phyloP scores from a whole-genome alignment of 2,888 invertebrate species.

The Eulithis testata region DNA sequence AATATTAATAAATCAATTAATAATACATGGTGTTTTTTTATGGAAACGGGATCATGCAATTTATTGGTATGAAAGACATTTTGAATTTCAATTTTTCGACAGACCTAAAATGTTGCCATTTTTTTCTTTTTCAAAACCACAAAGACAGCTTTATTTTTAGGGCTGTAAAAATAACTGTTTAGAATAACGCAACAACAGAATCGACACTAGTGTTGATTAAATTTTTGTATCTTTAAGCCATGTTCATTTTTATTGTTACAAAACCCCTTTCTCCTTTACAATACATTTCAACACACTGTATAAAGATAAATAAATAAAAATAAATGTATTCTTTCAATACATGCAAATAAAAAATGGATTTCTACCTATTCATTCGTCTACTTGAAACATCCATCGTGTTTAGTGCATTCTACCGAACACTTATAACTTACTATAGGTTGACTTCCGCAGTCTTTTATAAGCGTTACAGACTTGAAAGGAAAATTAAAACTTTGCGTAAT shows the following conservation, averaged over 20 bases:
- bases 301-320: slow-evolving; percentile 3
- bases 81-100: too few relatives aligned
- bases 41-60: neutral
- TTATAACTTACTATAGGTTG: slow-evolving; percentile 67
- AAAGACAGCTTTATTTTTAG: too few relatives aligned
- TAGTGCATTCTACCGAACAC: slow-evolving; percentile 30
- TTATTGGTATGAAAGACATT: neutral
- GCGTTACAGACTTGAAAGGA: slow-evolving; percentile 78
- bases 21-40: neutral
- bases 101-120: too few relatives aligned
- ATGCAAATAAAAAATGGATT: slow-evolving; percentile 21
- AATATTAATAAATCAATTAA: neutral
- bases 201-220: too few relatives aligned
- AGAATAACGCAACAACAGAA: too few relatives aligned
- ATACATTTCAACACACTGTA: neutral
- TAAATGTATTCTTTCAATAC: neutral
- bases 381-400: slow-evolving; percentile 24
- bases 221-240: too few relatives aligned
- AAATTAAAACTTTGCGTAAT: slow-evolving; percentile 18
- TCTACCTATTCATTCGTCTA: slow-evolving; percentile 16
- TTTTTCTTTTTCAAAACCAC: too few relatives aligned
- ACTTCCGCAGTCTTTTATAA: slow-evolving; percentile 70
- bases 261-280: too few relatives aligned
- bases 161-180: too few relatives aligned
- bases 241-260: too few relatives aligned